These are phyloP conservation scores for Belgica antarctica DNA, from an alignment of 2,888 invertebrate species.

Conservation along the genomic window DNA sequence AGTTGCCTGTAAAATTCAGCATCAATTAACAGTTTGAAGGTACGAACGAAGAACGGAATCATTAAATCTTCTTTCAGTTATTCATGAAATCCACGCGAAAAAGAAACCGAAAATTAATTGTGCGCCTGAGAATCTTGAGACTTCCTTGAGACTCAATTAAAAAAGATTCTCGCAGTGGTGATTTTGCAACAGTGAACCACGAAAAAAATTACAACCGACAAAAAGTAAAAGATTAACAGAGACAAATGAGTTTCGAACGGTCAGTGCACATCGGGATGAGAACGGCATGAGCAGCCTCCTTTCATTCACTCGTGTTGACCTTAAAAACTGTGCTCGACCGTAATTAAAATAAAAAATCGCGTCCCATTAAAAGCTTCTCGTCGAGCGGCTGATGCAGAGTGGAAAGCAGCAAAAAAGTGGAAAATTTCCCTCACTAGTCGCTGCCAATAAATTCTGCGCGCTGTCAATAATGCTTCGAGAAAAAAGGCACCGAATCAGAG, in stretches of 20 bases:
- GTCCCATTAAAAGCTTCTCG: slow-evolving; percentile 30
- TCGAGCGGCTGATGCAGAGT: background rate
- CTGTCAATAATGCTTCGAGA: slow-evolving; percentile 33
- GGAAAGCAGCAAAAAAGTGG: slow-evolving; percentile 21
- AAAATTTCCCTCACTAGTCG: slow-evolving; percentile 22
- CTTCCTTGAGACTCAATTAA: slow-evolving; percentile 27
- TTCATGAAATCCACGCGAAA: background rate
- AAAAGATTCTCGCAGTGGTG: slow-evolving; percentile 35
- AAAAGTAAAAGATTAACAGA: slow-evolving; percentile 22
- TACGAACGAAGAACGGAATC: background rate
- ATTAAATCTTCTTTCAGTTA: background rate
- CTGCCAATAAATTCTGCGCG: slow-evolving; percentile 33
- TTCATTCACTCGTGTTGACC: slow-evolving; percentile 25
- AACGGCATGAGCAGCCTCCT: background rate
- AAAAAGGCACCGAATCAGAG: slow-evolving; percentile 2
- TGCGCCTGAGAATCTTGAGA: background rate
- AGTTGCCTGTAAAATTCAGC: background rate
- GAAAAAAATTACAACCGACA: background rate
- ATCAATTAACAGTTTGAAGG: background rate
- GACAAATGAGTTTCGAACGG: slow-evolving; percentile 28
- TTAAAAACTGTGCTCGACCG: slow-evolving; percentile 25
- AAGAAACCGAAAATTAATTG: background rate
- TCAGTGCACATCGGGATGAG: background rate
- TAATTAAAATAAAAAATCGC: slow-evolving; percentile 41
- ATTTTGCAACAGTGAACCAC: background rate